These are phyloP conservation scores for Chloroclystis v-ata DNA, from an alignment of 2,888 invertebrate genomes.

Conservation along the genomic window DNA sequence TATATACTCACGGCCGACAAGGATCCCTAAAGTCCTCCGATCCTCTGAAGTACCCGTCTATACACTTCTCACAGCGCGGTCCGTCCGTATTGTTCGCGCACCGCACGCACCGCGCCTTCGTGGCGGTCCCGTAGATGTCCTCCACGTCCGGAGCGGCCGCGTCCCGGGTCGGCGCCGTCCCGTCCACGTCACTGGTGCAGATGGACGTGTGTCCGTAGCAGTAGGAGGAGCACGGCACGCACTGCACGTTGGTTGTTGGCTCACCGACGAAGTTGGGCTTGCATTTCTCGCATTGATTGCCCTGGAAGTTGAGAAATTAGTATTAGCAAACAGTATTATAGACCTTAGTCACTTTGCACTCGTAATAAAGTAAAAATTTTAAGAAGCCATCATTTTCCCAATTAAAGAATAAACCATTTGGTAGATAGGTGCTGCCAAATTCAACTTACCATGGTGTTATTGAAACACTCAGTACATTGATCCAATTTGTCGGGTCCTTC, in stretches of 20 bases:
- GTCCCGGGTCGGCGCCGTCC: constrained; percentile 61
- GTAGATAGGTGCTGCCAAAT: neutral
- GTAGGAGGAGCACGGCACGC: constrained; percentile 91
- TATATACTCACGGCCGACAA: constrained; percentile 82
- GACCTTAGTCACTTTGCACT: neutral
- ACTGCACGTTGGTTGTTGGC: constrained; percentile 90
- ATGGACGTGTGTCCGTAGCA: constrained; percentile 93
- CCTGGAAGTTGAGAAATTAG: constrained; percentile 60
- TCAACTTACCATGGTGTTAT: constrained; percentile 91
- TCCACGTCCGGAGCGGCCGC: constrained; percentile 77
- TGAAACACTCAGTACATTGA: constrained; percentile 89
- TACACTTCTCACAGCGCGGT: constrained; percentile 88
- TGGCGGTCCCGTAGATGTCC: constrained; percentile 79
- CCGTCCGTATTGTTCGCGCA: constrained; percentile 91
- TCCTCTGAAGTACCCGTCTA: constrained; percentile 85
- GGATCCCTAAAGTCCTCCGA: constrained; percentile 85
- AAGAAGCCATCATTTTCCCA: no score
- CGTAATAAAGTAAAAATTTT: no score
- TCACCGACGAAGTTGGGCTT: constrained; percentile 94
- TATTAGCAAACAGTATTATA: no score
- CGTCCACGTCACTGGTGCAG: constrained; percentile 82
- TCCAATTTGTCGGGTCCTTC: constrained; percentile 90
- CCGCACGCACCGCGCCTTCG: constrained; percentile 87
- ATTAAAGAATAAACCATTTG: neutral
- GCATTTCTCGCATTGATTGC: constrained; percentile 94